Percentiles rank a stretch among this genome's conserved stretches.
Evolutionary conservation across 2,797 vertebrate genomes (phyloP).

Genomic region (Myiotriccus ornatus): DNA sequence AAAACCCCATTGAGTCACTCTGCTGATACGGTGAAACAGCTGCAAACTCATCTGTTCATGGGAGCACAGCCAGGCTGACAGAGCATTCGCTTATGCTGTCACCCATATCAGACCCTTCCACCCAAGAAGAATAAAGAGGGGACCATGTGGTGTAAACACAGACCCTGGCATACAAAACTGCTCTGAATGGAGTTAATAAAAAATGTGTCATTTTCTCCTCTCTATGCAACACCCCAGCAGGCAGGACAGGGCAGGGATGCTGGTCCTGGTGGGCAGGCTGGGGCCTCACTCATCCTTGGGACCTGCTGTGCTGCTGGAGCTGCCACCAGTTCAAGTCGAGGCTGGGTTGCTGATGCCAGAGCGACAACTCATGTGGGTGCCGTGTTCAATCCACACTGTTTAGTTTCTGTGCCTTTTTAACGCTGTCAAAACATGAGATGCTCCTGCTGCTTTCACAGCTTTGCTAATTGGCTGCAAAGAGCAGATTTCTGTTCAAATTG

Average conservation of each 20-base stretch:
- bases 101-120: background rate
- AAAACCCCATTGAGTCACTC: background rate
- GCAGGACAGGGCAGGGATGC: background rate
- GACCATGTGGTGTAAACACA: accelerated
- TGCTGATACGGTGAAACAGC: background rate
- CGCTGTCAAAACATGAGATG: slow-evolving; percentile 35
- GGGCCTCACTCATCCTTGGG: background rate
- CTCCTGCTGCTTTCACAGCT: slow-evolving; percentile 22
- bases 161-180: background rate
- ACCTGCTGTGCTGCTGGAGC: background rate
- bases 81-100: background rate
- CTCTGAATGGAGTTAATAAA: background rate
- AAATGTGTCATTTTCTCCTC: background rate
- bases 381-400: background rate
- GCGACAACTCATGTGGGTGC: background rate
- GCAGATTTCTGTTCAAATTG: slow-evolving; percentile 19
- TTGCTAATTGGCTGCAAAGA: slow-evolving; percentile 36
- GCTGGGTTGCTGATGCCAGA: background rate
- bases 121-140: background rate
- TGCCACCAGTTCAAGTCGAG: background rate
- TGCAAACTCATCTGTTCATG: background rate
- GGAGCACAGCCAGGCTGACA: background rate
- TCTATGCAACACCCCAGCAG: background rate
- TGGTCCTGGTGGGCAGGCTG: background rate
- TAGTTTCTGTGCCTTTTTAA: slow-evolving; percentile 23